These are phyloP conservation scores for Fragum sueziense DNA, from an alignment of 2,888 invertebrate genomes.

Conservation along the genomic window DNA sequence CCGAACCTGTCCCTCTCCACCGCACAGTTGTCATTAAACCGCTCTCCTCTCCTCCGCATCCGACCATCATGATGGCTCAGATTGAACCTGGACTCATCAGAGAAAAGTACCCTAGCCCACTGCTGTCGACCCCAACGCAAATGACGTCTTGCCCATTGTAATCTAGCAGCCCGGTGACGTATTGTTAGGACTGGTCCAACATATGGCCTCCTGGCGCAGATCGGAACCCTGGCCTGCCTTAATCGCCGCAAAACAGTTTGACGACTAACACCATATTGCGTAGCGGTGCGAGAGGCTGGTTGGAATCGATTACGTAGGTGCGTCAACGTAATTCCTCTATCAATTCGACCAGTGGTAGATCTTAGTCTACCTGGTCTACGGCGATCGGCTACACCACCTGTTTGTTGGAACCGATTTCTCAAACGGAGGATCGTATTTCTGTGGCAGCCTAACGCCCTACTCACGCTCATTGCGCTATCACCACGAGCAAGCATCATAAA, in stretches of 20 bases:
- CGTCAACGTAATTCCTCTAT: too few species aligned
- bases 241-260: not conserved
- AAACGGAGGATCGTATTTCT: too few species aligned
- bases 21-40: not conserved
- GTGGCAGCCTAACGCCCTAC: too few species aligned
- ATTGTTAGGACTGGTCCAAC: not conserved
- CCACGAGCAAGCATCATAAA: too few species aligned
- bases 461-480: too few species aligned
- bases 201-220: not conserved
- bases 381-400: too few species aligned
- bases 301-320: too few species aligned
- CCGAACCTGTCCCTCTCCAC: not conserved
- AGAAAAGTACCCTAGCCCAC: not conserved
- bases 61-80: not conserved
- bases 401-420: too few species aligned
- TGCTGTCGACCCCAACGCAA: not conserved
- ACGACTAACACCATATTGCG: too few species aligned
- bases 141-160: not conserved
- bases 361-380: too few species aligned
- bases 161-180: not conserved
- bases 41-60: not conserved
- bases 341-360: too few species aligned
- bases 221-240: not conserved
- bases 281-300: too few species aligned
- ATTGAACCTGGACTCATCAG: not conserved